Conservation (phyloP, 2,113 vertebrate genomes). For the Mobula birostris region DNA sequence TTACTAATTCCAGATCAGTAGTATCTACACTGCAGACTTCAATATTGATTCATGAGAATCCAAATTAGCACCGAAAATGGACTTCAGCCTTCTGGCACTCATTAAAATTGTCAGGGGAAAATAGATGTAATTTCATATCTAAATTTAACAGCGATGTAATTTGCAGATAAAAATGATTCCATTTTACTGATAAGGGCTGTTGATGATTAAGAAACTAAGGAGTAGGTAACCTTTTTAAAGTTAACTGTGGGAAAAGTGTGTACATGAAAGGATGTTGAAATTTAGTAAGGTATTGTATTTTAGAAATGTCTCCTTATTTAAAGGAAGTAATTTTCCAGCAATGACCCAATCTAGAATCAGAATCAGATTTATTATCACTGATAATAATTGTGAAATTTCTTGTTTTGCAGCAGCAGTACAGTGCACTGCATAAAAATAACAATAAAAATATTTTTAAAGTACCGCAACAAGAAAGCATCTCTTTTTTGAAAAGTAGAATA, state of each 20-base stretch:
- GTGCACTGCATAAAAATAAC: no score
- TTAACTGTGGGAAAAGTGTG: not conserved
- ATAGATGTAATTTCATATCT: constrained; percentile 25
- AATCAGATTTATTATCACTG: not conserved
- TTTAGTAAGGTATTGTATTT: not conserved
- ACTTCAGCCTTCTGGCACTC: constrained; percentile 9
- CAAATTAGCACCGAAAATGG: constrained; percentile 34
- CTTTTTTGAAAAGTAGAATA: not conserved
- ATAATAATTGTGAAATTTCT: no score
- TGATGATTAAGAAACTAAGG: constrained; percentile 22
- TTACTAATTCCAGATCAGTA: constrained; percentile 18
- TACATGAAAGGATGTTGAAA: not conserved
- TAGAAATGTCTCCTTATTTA: not conserved
- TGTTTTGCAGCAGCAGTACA: no score
- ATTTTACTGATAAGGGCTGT: not conserved
- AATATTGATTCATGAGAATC: constrained; percentile 27
- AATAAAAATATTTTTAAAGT: no score
- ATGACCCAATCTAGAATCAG: not conserved
- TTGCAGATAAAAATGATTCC: constrained; percentile 20
- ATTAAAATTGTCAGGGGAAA: constrained; percentile 27
- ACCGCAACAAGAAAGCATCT: no score
- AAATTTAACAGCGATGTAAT: constrained; percentile 30
- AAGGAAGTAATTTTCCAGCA: not conserved
- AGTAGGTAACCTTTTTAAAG: not conserved
- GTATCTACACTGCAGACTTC: not conserved